These are phyloP conservation scores for Pyrrhosoma nymphula DNA, from an alignment of 2,888 invertebrate genomes.

Conservation along the genomic window DNA sequence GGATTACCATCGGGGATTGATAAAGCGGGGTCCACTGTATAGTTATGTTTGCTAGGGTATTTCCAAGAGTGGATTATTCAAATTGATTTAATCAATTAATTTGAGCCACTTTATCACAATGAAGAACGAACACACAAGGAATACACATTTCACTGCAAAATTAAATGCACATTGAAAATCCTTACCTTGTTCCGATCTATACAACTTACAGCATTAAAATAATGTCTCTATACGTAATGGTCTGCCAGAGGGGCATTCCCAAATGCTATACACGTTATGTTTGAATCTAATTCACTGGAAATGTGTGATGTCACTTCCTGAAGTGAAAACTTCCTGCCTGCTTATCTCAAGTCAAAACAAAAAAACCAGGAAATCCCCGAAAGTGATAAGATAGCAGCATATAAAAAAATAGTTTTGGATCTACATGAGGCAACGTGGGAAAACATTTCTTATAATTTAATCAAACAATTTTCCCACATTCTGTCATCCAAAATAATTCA, in stretches of 20 bases:
- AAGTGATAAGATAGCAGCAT: background rate
- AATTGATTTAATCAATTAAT: too few relatives aligned
- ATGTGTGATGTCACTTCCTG: slow-evolving; percentile 47
- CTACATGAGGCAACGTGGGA: background rate
- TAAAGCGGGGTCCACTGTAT: too few relatives aligned
- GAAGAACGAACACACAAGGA: too few relatives aligned
- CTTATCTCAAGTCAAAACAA: slow-evolving; percentile 18
- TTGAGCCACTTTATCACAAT: too few relatives aligned
- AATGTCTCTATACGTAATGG: too few relatives aligned
- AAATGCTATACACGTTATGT: background rate
- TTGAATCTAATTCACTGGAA: background rate
- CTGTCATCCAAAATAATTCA: background rate
- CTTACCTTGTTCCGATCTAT: too few relatives aligned
- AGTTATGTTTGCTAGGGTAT: too few relatives aligned
- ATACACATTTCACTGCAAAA: too few relatives aligned
- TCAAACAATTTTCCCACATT: background rate
- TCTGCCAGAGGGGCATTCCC: background rate
- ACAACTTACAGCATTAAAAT: too few relatives aligned
- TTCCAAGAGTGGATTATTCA: too few relatives aligned
- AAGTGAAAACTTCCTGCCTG: slow-evolving; percentile 29
- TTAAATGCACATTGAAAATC: too few relatives aligned
- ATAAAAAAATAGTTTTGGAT: background rate
- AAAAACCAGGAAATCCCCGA: slow-evolving; percentile 14
- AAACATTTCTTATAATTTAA: background rate
- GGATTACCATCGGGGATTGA: too few relatives aligned